Percentiles rank a stretch among this genome's conserved stretches.
phyloP scores from a whole-genome alignment of 2,888 invertebrate genomes.

The Rotaria magnacalcarata region DNA sequence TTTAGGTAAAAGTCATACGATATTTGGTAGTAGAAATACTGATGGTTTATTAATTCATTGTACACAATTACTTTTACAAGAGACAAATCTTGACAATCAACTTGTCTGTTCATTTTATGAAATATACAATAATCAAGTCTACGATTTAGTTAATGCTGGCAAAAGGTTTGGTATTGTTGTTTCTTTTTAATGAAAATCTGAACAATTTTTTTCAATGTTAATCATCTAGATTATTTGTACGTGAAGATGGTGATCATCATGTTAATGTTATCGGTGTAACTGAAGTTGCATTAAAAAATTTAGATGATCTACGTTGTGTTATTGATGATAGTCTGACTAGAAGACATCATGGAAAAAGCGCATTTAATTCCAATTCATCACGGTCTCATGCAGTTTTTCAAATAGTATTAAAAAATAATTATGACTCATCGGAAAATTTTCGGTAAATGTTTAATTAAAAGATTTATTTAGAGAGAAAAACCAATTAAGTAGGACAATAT shows the following conservation, averaged over 20 bases:
- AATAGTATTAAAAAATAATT: constrained; percentile 53
- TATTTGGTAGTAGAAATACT: constrained; percentile 39
- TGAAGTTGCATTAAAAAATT: constrained; percentile 54
- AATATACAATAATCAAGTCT: constrained; percentile 58
- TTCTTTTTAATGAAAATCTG: constrained; percentile 46
- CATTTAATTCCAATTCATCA: constrained; percentile 57
- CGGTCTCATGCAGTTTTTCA: constrained; percentile 58
- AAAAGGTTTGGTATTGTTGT: constrained; percentile 48
- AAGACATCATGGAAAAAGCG: constrained; percentile 56
- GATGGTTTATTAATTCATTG: constrained; percentile 41
- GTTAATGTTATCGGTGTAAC: constrained; percentile 57
- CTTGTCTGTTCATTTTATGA: constrained; percentile 50
- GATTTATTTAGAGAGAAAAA: constrained; percentile 34
- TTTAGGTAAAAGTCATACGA: constrained; percentile 43
- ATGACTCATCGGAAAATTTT: constrained; percentile 44
- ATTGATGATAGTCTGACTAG: constrained; percentile 55
- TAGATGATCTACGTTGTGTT: constrained; percentile 52
- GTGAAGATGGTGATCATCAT: constrained; percentile 56
- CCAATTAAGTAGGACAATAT: neutral
- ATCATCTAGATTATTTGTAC: constrained; percentile 53
- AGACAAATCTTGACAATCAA: neutral
- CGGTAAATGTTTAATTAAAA: constrained; percentile 48
- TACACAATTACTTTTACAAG: constrained; percentile 33
- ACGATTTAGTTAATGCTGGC: constrained; percentile 57
- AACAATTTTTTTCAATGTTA: neutral